Percentiles rank a stretch among this genome's conserved stretches.
These are phyloP conservation scores for Helicoverpa zea DNA, from an alignment of 1,140 invertebrate genomes.

Conservation along the genomic window DNA sequence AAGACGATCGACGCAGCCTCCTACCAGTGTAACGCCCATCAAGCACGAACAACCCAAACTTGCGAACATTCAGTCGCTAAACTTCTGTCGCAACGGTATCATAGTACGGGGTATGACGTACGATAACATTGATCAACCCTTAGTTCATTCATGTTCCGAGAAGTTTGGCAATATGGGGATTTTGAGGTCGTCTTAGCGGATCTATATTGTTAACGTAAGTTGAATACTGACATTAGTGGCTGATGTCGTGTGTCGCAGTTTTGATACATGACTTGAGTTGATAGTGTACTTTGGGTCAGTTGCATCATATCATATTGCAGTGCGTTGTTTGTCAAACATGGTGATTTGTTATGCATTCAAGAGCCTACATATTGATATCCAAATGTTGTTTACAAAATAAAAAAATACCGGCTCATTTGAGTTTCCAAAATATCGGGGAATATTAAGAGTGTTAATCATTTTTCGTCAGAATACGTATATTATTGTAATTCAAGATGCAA, in stretches of 20 bases:
- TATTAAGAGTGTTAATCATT: too few relatives aligned
- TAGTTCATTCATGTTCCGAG: conserved; percentile 73
- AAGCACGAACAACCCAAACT: background rate
- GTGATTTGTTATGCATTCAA: too few relatives aligned
- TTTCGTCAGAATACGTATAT: too few relatives aligned
- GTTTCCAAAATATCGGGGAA: too few relatives aligned
- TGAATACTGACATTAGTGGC: conserved; percentile 36
- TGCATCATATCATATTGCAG: too few relatives aligned
- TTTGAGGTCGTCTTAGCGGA: conserved; percentile 77
- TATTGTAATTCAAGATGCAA: too few relatives aligned
- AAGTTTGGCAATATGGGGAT: conserved; percentile 77
- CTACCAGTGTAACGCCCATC: conserved; percentile 67
- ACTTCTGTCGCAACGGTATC: conserved; percentile 24
- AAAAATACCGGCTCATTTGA: too few relatives aligned
- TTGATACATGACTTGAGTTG: conserved; percentile 8
- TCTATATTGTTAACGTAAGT: conserved; percentile 59
- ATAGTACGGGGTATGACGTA: conserved; percentile 78
- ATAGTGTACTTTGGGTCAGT: too few relatives aligned
- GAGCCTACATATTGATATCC: too few relatives aligned
- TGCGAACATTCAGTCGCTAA: conserved; percentile 17
- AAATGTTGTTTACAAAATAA: too few relatives aligned
- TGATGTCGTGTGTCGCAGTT: conserved; percentile 17
- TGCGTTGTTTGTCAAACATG: too few relatives aligned
- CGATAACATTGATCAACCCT: conserved; percentile 80
- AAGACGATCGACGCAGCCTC: conserved; percentile 76